Evolutionary conservation across 2,113 vertebrate genomes (phyloP), one percentile per base, ranked within the genome.

Genomic region (Sylvietta virens): DNA sequence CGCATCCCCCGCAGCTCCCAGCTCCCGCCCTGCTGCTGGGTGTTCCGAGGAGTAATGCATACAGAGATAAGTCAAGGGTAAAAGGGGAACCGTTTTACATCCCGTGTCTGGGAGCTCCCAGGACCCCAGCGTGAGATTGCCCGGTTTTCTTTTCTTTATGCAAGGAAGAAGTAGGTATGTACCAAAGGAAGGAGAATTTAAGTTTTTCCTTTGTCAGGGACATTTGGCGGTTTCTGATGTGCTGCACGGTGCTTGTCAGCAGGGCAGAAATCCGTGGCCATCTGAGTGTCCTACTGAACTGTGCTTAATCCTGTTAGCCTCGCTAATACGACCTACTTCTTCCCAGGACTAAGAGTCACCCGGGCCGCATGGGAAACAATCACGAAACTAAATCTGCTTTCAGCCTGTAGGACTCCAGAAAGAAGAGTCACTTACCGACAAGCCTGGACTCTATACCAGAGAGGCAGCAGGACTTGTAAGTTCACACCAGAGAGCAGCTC

Each of bases 251-350:
- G 31, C 60, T 30, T 16, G 78, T 66, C 74, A 71, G 64, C 79
- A 53, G 24, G 31, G 76, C 26, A 90, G 85, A 86, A 76, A 92
- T 71, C 85, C 31, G 15, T 44, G 91, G 88, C 69, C 83, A 88
- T 64, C 61, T 14, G 27, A 50, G 39, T 74, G 91, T 95, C 89
- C 91, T 86, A 91, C 91, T 91, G 88, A 95, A 92, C 94, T 78
- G 80, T 39, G 54, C n/a, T 18, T 96, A 95, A 96, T 90, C 92
- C 72, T 45, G 44, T 88, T 95, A 88, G 72, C 72, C 76, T 88
- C 42, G 6, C 69, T 95, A 96, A 94, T 94, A 85, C 2, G 56
- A 95, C 92, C 92, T 96, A 93, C 86, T 97, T 95, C 88, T 96
- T 67, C 86, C 44, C 76, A 37, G 94, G 60, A 51, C 91, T 81